Evolutionary conservation across 2,888 invertebrate genomes (phyloP), one percentile per base, ranked within the genome.

Genomic region (Drepana falcataria): DNA sequence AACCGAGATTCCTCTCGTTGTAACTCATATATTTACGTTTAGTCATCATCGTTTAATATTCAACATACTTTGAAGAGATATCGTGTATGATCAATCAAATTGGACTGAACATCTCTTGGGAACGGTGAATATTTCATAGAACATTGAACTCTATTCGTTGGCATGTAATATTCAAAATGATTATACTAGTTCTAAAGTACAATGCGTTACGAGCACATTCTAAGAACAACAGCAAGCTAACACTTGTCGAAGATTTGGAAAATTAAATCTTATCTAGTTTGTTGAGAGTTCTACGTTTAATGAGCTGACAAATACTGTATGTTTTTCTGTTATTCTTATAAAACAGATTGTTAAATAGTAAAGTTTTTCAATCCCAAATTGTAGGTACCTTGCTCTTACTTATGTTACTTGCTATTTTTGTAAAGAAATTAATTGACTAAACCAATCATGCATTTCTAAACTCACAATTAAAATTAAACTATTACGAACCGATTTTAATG

Each of bases 21-120:
- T 75, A 72, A 69, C 77, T 83, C 81, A 83, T 85, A 83, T 85
- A 82, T 87, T 81, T 79, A 71, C 79, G 85, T 83, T 81, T 73
- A 85, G 87, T 88, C 86, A 88, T 86, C 78, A 73, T 79, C 73
- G 73, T 81, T 83, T 85, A 81, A 81, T 83, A 83, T 82, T 82
- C 77, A 75, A 81, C 79, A 77, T 79, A 79, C 71, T 74, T 73
- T 72, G 73, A 80, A 71, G 67, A 81, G 79, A 79, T 82, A 85
- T 80, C 76, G 74, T 69, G 69, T 73, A 71, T 77, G 64, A 87
- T 87, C 85, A 82, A 87, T 87, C 86, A 87, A 77, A 81, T 68
- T 69, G 72, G 68, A 63, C 65, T 67, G 52, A 63, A 65, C 61
- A 64, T 59, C 57, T 57, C 57, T 52, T 41, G 51, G 53, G 49